Percentiles rank a stretch among this genome's conserved stretches.
Evolutionary conservation across 1,140 invertebrate genomes (phyloP).

Genomic region (Macrobrachium nipponense): DNA sequence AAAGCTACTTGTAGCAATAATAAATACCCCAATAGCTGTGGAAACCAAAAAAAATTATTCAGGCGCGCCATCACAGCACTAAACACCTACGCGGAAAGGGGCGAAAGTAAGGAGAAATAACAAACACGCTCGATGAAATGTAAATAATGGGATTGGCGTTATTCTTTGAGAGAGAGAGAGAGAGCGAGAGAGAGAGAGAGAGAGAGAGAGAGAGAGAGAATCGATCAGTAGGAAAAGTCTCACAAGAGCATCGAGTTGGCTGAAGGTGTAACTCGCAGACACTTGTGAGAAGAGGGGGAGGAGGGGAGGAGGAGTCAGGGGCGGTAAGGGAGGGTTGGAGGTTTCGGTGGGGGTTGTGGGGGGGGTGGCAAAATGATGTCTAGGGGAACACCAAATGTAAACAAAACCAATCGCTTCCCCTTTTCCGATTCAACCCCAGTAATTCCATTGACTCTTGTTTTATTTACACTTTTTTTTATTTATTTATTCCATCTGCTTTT

Average conservation of each 20-base stretch:
- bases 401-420: slow-evolving; percentile 1
- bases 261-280: neutral
- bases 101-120: neutral
- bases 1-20: too few species aligned
- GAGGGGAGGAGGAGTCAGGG: slow-evolving; percentile 15
- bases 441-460: neutral
- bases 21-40: too few species aligned
- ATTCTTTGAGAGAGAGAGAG: neutral
- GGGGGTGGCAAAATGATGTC: neutral
- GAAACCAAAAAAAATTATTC: too few species aligned
- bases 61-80: too few species aligned
- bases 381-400: neutral
- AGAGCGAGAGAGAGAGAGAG: slow-evolving; percentile 34
- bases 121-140: neutral
- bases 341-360: neutral
- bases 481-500: too few species aligned
- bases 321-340: neutral
- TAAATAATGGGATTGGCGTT: neutral
- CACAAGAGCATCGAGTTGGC: neutral
- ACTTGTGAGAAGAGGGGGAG: slow-evolving; percentile 1
- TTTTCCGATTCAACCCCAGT: neutral
- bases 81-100: neutral
- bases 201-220: neutral
- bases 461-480: too few species aligned
- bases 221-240: neutral